Evolutionary conservation across 2,113 vertebrate genomes (phyloP), one percentile per base, ranked within the genome.

Genomic region (Oncorhynchus mykiss): DNA sequence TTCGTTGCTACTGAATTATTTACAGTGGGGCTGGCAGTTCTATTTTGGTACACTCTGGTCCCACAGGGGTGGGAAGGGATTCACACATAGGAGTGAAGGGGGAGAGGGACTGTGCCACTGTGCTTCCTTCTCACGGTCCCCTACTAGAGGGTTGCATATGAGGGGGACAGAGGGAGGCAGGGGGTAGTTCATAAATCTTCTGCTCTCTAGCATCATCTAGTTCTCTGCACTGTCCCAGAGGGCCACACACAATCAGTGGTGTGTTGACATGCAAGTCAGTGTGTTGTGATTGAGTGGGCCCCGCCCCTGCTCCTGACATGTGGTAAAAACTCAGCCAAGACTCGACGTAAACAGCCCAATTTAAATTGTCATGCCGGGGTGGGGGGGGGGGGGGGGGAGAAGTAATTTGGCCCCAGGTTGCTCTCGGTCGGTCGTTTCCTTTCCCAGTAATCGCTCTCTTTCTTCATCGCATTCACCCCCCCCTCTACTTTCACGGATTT

Each of bases 1-100:
- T 18, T 68, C 71, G 25, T 31, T 18, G 20, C 69, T 74, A 22
- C 67, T 82, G 68, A 78, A 85, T 85, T 48, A 83, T 76, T 85
- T 60, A 82, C 74, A 12, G 64, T 54, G 67, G 73, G 31, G n/a
- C 72, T 12, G 12, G 31, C 18, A 16, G 18, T 57, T 34, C 70
- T 80, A 76, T 80, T 80, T 75, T 45, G 73, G 77, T 69, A 27
- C 9, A 45, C 16, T 25, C 16, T 39, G 27, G 68, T 51, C 71
- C 60, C 66, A 4, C 16, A 14, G 13, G 49, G 34, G 18, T 29
- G 22, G 45, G 6, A 8, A 48, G 68, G 18, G 13, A 31, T 24
- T 66, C 16, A 45, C 24, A 69, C 34, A 51, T 18, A 24, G 49
- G 45, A 20, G 22, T 54, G 70, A 49, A 8, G 24, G 70, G 24